Percentiles rank a stretch among this genome's conserved stretches.
Conservation (phyloP, 1,140 invertebrate genomes). For the Drosophila seguyi region DNA sequence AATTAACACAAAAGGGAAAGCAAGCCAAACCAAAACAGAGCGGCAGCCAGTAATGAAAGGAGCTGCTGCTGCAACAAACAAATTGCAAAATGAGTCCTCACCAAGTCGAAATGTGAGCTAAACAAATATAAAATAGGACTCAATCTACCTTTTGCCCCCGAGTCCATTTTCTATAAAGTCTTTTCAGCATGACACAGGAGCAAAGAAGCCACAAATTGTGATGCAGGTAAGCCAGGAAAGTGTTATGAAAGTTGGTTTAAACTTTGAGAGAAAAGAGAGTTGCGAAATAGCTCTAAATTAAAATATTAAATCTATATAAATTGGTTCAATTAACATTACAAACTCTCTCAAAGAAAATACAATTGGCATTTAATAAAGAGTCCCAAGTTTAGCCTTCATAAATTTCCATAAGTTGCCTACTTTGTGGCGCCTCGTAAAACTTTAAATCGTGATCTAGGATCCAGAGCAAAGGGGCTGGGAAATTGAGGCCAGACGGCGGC, state of each 20-base stretch:
- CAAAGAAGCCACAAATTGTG: not conserved
- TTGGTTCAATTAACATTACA: not conserved
- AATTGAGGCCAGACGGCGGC: constrained; percentile 36
- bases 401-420: constrained; percentile 54
- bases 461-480: not conserved
- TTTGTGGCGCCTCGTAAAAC: constrained; percentile 31
- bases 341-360: too few relatives aligned
- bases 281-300: not conserved
- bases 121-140: constrained; percentile 53
- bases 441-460: constrained; percentile 30
- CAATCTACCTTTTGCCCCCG: constrained; percentile 13
- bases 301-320: too few relatives aligned
- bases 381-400: constrained; percentile 2
- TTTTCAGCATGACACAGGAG: constrained; percentile 32
- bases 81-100: constrained; percentile 57
- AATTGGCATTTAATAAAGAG: not conserved
- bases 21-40: constrained; percentile 15
- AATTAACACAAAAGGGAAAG: constrained; percentile 42
- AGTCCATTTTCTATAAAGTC: constrained; percentile 14
- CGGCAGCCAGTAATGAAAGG: constrained; percentile 44
- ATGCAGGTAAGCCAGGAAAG: not conserved
- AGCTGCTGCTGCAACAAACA: constrained; percentile 26
- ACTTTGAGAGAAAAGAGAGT: not conserved
- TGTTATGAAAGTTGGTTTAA: not conserved
- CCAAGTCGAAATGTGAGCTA: constrained; percentile 50